These are phyloP conservation scores for Setophaga coronata DNA, from an alignment of 2,113 vertebrate genomes.

Conservation along the genomic window DNA sequence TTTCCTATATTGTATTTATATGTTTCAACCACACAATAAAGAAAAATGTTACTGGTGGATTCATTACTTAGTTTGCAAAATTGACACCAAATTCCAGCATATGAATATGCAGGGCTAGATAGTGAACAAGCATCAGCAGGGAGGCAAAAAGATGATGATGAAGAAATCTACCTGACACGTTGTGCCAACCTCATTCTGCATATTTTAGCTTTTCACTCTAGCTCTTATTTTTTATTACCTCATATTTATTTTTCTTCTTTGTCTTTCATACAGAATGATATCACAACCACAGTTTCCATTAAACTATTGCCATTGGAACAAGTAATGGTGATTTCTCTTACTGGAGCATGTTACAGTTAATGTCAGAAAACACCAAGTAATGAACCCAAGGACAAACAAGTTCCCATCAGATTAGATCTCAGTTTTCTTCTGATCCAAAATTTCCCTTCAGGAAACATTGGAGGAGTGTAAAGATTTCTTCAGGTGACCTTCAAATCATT, in stretches of 20 bases:
- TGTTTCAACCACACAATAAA: not conserved
- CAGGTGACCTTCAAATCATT: not conserved
- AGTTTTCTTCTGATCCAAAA: not conserved
- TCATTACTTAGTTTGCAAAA: not conserved
- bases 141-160: not conserved
- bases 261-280: not conserved
- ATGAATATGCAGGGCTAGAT: not conserved
- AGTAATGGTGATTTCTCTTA: not conserved
- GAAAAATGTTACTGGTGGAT: not conserved
- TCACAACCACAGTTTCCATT: not conserved
- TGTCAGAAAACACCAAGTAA: not conserved
- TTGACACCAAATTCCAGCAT: not conserved
- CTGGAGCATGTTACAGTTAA: not conserved
- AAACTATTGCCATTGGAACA: not conserved
- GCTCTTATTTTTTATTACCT: not conserved
- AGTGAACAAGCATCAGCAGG: not conserved
- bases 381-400: not conserved
- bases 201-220: not conserved
- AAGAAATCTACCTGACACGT: not conserved
- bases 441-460: not conserved
- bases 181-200: not conserved
- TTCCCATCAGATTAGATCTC: not conserved
- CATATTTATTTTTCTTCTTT: not conserved
- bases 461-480: not conserved
- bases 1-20: not conserved